These are phyloP conservation scores for Apomyelois bistriatella DNA, from an alignment of 2,888 invertebrate species.

Conservation along the genomic window DNA sequence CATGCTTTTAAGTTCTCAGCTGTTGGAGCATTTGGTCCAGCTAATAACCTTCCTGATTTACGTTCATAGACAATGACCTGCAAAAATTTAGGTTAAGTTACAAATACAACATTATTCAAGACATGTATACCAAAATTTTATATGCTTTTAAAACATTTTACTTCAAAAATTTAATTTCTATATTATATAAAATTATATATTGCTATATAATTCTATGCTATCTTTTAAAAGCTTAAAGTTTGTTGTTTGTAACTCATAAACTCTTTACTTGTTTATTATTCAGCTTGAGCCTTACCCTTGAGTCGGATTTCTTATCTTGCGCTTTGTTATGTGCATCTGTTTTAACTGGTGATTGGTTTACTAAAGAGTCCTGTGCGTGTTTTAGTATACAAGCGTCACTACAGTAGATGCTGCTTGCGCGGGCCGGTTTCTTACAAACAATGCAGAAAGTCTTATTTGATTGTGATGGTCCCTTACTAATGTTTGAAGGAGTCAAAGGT, in stretches of 20 bases:
- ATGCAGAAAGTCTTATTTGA: conserved; percentile 80
- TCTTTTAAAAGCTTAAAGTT: no score
- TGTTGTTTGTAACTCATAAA: no score
- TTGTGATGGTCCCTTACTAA: conserved; percentile 27
- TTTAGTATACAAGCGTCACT: conserved; percentile 92
- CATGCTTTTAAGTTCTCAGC: conserved; percentile 89
- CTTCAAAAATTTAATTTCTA: no score
- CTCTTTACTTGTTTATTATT: no score
- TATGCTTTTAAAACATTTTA: no score
- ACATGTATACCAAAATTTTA: no score
- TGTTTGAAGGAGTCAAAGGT: conserved; percentile 24
- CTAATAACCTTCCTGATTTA: conserved; percentile 85
- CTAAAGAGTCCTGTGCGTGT: conserved; percentile 87
- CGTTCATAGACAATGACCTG: conserved; percentile 91
- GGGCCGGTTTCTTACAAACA: conserved; percentile 87
- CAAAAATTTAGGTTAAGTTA: conserved; percentile 20
- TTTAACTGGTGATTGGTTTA: conserved; percentile 42
- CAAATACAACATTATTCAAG: background rate
- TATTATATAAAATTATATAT: no score
- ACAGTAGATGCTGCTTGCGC: conserved; percentile 93
- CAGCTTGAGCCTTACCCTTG: conserved; percentile 47
- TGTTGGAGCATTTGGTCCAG: conserved; percentile 91
- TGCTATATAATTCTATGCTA: no score
- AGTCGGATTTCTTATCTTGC: conserved; percentile 57
- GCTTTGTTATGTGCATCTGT: conserved; percentile 44